Conservation (phyloP, 1,140 invertebrate genomes). For the Teleopsis dalmanni region DNA sequence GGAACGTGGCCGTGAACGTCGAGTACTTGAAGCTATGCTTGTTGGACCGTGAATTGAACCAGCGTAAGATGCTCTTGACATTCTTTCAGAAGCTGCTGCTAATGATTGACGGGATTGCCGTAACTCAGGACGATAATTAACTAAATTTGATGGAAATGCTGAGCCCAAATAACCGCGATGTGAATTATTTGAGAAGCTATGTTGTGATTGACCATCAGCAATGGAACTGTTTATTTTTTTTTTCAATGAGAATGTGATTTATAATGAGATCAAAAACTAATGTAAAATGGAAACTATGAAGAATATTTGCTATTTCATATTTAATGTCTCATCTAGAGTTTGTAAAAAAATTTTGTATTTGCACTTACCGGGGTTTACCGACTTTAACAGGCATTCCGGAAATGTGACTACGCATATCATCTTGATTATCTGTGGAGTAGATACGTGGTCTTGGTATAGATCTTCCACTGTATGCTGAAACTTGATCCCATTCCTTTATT, state of each 20-base stretch:
- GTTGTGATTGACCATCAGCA: constrained; percentile 77
- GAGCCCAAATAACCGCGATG: constrained; percentile 60
- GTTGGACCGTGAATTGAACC: constrained; percentile 49
- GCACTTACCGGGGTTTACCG: constrained; percentile 47
- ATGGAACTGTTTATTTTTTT: constrained; percentile 48
- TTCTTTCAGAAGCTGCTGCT: constrained; percentile 68
- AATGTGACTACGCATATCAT: constrained; percentile 59
- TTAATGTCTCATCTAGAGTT: neutral
- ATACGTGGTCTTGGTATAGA: constrained; percentile 79
- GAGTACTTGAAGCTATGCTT: constrained; percentile 54
- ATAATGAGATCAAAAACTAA: neutral
- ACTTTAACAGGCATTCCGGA: constrained; percentile 47
- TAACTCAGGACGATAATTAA: constrained; percentile 71
- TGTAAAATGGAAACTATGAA: neutral
- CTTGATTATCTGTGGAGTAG: constrained; percentile 65
- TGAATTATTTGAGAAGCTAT: constrained; percentile 75
- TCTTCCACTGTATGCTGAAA: constrained; percentile 82
- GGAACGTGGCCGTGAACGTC: constrained; percentile 58
- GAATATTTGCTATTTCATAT: no score
- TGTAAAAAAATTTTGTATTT: neutral
- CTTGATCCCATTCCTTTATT: constrained; percentile 79
- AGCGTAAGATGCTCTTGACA: constrained; percentile 61
- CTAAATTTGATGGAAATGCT: constrained; percentile 64
- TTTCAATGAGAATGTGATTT: neutral
- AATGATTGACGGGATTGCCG: constrained; percentile 74